These are phyloP conservation scores for Tautogolabrus adspersus DNA, from an alignment of 2,113 vertebrate species.

Conservation along the genomic window DNA sequence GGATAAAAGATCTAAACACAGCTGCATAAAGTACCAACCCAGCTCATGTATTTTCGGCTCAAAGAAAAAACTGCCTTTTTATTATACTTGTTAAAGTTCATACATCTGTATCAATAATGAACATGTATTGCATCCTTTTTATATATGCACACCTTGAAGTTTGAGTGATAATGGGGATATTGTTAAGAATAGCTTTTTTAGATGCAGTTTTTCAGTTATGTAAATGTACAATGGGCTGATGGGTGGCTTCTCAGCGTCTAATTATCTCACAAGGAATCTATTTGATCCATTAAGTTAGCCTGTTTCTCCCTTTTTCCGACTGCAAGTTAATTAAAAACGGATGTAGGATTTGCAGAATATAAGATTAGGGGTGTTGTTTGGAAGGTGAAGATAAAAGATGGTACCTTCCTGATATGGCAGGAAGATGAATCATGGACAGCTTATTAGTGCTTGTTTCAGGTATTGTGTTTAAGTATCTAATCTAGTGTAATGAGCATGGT, in stretches of 20 bases:
- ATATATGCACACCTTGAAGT: conserved; percentile 34
- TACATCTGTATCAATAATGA: conserved; percentile 52
- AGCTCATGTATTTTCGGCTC: conserved; percentile 73
- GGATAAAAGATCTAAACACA: conserved; percentile 83
- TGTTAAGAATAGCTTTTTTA: conserved; percentile 50
- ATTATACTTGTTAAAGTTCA: conserved; percentile 46
- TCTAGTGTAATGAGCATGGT: conserved; percentile 84
- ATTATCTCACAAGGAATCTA: conserved; percentile 82
- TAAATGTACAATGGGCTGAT: conserved; percentile 80
- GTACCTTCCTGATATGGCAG: conserved; percentile 84
- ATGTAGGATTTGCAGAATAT: conserved; percentile 84
- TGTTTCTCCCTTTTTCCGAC: conserved; percentile 80
- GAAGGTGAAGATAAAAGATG: conserved; percentile 87
- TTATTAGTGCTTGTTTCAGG: conserved; percentile 85
- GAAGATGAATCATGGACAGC: conserved; percentile 83
- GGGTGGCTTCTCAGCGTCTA: conserved; percentile 81
- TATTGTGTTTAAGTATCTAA: conserved; percentile 86
- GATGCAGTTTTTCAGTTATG: conserved; percentile 65
- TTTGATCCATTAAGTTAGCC: conserved; percentile 84
- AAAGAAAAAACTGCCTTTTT: conserved; percentile 63
- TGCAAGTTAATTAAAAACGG: conserved; percentile 85
- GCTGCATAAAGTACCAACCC: conserved; percentile 74
- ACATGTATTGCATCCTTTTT: conserved; percentile 22
- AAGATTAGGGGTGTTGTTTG: conserved; percentile 84
- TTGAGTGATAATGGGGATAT: conserved; percentile 42